Evolutionary conservation across 2,888 invertebrate species (phyloP), one percentile per base, ranked within the genome.

Genomic region (Chironomus riparius): DNA sequence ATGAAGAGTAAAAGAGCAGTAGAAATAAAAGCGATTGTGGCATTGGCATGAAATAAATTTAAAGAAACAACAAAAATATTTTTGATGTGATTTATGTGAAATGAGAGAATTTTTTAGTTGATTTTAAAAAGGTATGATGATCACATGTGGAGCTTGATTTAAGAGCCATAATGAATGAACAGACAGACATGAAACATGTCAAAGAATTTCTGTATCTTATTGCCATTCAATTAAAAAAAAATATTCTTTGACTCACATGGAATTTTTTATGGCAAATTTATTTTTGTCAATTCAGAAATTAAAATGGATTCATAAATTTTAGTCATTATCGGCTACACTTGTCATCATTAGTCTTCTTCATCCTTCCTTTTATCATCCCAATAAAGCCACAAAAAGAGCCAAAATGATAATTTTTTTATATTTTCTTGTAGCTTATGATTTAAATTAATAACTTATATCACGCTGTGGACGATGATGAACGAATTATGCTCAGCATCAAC

Each of bases 51-150:
- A 56, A 18, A 56, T 56, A 18, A 18, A 56, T 56, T 7, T 15
- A n/a, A 15, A 50, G 50, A 13, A 4, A 15, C 50, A 50, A 50
- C n/a, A 56, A 56, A 56, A 56, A 15, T 56, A 56, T 56, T 56
- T 56, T 18, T 56, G n/a, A 7, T 56, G 70, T 70, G 70, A 70
- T 70, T 70, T 70, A 70, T 70, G 50, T 24, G 50, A 47, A 47
- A 21, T n/a, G 22, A 3, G 22, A 24, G 22, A 24, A 24, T 38
- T 38, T 38, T 38, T 38, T 1, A 38, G 38, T 38, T 38, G 38
- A 38, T 38, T 38, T 38, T 38, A 47, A 18, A 69, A 12, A 15
- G 68, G 28, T 21, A 50, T 70, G 21, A 22, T 50, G 70, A 70
- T 70, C 70, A 22, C 70, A 70, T 50, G 70, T 15, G 22, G 69